phyloP scores from a whole-genome alignment of 30 jellyfish, hydroid and myxozoan species.

The Hydra vulgaris region DNA sequence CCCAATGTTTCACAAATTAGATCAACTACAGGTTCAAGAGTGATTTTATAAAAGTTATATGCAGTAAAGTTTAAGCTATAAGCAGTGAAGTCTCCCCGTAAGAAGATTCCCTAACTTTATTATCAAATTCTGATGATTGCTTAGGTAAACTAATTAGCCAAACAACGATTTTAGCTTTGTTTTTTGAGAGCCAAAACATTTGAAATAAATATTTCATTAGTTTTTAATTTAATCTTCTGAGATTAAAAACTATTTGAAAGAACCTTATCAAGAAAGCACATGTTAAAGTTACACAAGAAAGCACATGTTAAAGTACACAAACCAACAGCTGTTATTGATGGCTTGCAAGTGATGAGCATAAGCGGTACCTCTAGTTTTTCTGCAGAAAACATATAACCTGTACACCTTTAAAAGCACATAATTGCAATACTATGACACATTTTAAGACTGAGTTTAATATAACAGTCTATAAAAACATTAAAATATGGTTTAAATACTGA shows the following conservation, averaged over 20 bases:
- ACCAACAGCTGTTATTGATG: constrained; percentile 70
- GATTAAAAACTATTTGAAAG: no score
- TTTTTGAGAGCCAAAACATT: constrained; percentile 50
- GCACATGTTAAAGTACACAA: constrained; percentile 51
- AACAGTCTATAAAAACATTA: no score
- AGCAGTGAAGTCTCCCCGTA: constrained; percentile 84
- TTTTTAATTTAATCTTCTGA: no score
- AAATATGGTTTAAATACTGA: no score
- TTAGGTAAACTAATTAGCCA: constrained; percentile 73
- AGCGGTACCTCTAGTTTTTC: constrained; percentile 73
- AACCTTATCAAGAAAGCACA: constrained; percentile 78
- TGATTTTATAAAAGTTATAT: constrained; percentile 75
- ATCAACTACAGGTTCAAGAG: constrained; percentile 87
- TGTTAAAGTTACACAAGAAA: constrained; percentile 61
- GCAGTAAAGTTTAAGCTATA: no score
- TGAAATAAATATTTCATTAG: no score
- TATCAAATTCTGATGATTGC: constrained; percentile 44
- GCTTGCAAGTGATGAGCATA: constrained; percentile 64
- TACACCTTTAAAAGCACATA: constrained; percentile 53
- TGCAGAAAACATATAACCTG: constrained; percentile 62
- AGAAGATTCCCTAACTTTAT: constrained; percentile 40
- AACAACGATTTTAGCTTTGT: constrained; percentile 54
- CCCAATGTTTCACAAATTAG: constrained; percentile 61
- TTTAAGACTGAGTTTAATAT: not conserved
- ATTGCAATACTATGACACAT: constrained; percentile 60